Conservation (phyloP, 2,113 vertebrate genomes). For the Anarrhichthys ocellatus region DNA sequence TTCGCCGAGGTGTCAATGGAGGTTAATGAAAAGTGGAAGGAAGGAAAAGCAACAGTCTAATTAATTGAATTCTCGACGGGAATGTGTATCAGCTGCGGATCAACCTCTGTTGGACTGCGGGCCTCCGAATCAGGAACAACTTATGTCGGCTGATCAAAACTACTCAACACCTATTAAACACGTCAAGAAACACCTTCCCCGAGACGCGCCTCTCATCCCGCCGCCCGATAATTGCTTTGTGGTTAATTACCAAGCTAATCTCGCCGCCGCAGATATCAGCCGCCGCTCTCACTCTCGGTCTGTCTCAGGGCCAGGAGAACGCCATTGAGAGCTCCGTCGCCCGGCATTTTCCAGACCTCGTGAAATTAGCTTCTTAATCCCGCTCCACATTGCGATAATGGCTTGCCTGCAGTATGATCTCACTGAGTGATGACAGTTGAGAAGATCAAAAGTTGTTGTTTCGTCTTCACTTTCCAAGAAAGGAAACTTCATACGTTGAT, state of each 20-base stretch:
- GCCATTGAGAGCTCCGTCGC: conserved; percentile 43
- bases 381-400: conserved; percentile 66
- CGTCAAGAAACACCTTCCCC: conserved; percentile 76
- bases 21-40: conserved; percentile 83
- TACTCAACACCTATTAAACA: conserved; percentile 82
- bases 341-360: conserved; percentile 66
- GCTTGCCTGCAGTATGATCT: conserved; percentile 64
- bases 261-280: conserved; percentile 77
- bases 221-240: conserved; percentile 85
- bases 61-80: conserved; percentile 77
- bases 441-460: conserved; percentile 53
- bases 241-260: conserved; percentile 86
- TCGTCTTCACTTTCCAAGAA: conserved; percentile 13
- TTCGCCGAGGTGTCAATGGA: conserved; percentile 68
- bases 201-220: conserved; percentile 76
- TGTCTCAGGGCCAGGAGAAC: conserved; percentile 67
- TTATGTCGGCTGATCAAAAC: conserved; percentile 76
- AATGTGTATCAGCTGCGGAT: conserved; percentile 62
- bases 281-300: conserved; percentile 53
- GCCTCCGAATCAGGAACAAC: conserved; percentile 61
- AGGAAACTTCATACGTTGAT: conserved; percentile 34
- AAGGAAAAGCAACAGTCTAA: conserved; percentile 77
- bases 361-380: conserved; percentile 78
- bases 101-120: conserved; percentile 61
- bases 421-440: conserved; percentile 57